Percentiles rank a stretch among this genome's conserved stretches.
Evolutionary conservation across 2,888 invertebrate species (phyloP).

Genomic region (Aporophyla lueneburgensis): DNA sequence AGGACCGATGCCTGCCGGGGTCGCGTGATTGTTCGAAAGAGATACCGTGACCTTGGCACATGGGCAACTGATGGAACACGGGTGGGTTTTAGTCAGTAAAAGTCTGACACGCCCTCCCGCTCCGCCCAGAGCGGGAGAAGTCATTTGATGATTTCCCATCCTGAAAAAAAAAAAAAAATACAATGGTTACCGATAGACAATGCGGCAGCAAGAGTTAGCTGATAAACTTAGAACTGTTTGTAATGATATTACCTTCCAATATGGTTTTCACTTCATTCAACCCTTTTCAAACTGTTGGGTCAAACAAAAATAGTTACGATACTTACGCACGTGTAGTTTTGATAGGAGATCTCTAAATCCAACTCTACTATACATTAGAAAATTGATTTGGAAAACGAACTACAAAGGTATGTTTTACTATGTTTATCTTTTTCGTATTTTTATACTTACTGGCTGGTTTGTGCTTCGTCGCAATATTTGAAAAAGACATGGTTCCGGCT

Average conservation of each 20-base stretch:
- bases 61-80: too few relatives aligned
- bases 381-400: background rate
- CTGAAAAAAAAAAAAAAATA: too few relatives aligned
- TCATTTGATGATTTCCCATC: too few relatives aligned
- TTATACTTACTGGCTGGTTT: slow-evolving; percentile 48
- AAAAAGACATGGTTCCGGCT: slow-evolving; percentile 55
- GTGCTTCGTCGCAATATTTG: slow-evolving; percentile 39
- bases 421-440: background rate
- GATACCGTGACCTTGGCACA: too few relatives aligned
- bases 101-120: too few relatives aligned
- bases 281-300: background rate
- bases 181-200: too few relatives aligned
- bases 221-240: background rate
- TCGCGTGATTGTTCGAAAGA: too few relatives aligned
- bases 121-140: too few relatives aligned
- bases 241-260: background rate
- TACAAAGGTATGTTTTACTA: background rate
- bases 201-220: too few relatives aligned
- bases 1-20: too few relatives aligned
- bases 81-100: too few relatives aligned
- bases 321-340: background rate
- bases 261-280: background rate
- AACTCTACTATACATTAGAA: background rate
- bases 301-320: background rate
- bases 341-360: too few relatives aligned